Percentiles rank a stretch among this genome's conserved stretches.
phyloP scores from a whole-genome alignment of 1,140 invertebrate genomes.

The Drosophila gunungcola region DNA sequence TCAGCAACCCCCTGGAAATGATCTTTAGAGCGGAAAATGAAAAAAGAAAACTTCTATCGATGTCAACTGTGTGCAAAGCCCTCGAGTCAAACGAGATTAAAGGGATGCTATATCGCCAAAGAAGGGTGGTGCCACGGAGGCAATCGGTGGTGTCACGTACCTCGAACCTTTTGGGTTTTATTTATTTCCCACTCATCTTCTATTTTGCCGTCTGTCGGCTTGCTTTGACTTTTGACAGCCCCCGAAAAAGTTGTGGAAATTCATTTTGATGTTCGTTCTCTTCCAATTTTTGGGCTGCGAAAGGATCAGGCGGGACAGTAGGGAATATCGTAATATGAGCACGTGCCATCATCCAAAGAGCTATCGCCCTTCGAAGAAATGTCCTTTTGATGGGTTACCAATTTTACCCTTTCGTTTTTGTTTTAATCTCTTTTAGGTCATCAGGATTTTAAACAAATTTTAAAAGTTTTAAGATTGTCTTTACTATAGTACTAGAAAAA shows the following conservation, averaged over 20 bases:
- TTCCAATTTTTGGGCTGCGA: conserved; percentile 19
- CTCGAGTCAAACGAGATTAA: conserved; percentile 67
- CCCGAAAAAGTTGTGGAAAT: conserved; percentile 64
- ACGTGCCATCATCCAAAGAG: conserved; percentile 35
- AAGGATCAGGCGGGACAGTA: conserved; percentile 9
- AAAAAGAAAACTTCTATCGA: conserved; percentile 59
- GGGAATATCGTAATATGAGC: conserved; percentile 38
- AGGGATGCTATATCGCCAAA: conserved; percentile 41
- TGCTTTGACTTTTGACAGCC: conserved; percentile 77
- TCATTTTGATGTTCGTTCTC: conserved; percentile 41
- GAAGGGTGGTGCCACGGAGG: conserved; percentile 9
- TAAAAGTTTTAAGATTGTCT: no score
- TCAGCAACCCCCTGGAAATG: conserved; percentile 33
- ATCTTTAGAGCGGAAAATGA: conserved; percentile 43
- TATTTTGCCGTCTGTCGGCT: conserved; percentile 64
- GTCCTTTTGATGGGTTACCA: conserved; percentile 38
- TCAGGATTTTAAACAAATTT: background rate
- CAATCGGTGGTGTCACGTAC: conserved; percentile 56
- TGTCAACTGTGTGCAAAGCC: conserved; percentile 64
- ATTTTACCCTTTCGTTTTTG: background rate
- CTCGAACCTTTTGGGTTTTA: conserved; percentile 39
- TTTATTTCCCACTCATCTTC: conserved; percentile 36
- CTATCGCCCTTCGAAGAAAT: conserved; percentile 22
- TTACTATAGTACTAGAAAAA: no score
- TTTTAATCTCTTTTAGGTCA: conserved; percentile 7